Conservation (phyloP, 64 coral and sea anemone species). For the Porites lutea region DNA sequence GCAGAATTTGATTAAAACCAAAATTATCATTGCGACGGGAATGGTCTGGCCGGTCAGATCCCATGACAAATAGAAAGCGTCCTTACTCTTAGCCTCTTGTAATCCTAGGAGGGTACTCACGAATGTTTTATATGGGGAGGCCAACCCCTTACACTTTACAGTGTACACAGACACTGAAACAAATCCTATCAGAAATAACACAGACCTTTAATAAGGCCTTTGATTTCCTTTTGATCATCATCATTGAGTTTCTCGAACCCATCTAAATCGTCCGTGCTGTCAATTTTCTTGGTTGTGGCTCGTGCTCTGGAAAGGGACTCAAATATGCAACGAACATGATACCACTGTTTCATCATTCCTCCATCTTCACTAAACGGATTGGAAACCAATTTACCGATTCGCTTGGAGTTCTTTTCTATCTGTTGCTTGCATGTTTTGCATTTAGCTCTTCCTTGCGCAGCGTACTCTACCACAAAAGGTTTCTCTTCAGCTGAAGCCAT, state of each 20-base stretch:
- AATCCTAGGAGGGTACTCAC: no score
- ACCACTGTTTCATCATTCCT: slow-evolving; percentile 99
- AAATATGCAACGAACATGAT: slow-evolving; percentile 93
- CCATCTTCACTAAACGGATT: slow-evolving; percentile 98
- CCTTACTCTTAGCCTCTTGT: no score
- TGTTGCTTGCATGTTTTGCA: slow-evolving; percentile 96
- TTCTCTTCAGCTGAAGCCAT: slow-evolving; percentile 78
- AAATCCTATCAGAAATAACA: not conserved
- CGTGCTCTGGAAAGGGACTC: slow-evolving; percentile 86
- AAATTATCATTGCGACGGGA: no score
- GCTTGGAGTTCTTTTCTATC: slow-evolving; percentile 90
- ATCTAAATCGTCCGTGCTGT: slow-evolving; percentile 80
- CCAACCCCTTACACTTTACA: no score
- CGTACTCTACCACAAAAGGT: slow-evolving; percentile 93
- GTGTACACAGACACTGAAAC: not conserved
- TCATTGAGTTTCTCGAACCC: slow-evolving; percentile 84
- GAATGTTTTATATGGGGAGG: no score
- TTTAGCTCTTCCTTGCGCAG: slow-evolving; percentile 91
- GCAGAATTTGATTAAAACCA: no score
- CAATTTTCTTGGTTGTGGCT: slow-evolving; percentile 86
- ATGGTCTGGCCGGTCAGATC: no score
- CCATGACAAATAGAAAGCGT: no score
- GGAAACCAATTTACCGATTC: slow-evolving; percentile 90
- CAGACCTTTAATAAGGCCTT: slow-evolving; percentile 84
- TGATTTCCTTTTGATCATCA: slow-evolving; percentile 82